phyloP scores from a whole-genome alignment of 2,113 vertebrate species.

The Neopipo cinnamomea region DNA sequence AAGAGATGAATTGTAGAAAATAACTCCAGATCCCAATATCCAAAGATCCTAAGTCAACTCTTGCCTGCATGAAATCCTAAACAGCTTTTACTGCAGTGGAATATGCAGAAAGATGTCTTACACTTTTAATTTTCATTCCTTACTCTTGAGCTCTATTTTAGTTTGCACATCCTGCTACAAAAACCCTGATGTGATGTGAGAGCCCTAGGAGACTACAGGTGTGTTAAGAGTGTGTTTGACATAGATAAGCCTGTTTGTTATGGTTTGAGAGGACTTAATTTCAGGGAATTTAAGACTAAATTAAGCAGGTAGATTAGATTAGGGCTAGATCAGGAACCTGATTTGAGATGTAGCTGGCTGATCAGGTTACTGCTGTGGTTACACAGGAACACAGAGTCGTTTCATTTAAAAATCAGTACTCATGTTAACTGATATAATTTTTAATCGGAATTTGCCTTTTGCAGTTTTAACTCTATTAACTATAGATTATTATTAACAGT shows the following conservation, averaged over 20 bases:
- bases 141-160: not conserved
- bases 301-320: not conserved
- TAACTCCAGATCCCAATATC: not conserved
- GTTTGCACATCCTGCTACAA: not conserved
- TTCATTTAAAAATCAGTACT: not conserved
- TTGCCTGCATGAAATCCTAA: not conserved
- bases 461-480: not conserved
- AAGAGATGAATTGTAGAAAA: not conserved
- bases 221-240: not conserved
- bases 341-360: not conserved
- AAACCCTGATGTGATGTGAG: not conserved
- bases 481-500: not conserved
- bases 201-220: not conserved
- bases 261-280: not conserved
- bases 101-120: not conserved
- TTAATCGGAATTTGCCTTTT: not conserved
- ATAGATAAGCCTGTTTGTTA: not conserved
- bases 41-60: not conserved
- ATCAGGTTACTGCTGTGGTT: not conserved
- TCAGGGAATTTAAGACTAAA: not conserved
- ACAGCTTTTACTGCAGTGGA: not conserved
- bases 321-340: not conserved
- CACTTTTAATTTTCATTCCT: not conserved
- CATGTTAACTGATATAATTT: not conserved
- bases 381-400: not conserved